Percentiles rank a stretch among this genome's conserved stretches.
phyloP scores from a whole-genome alignment of 2,113 vertebrate species.

The Bothrops jararaca region DNA sequence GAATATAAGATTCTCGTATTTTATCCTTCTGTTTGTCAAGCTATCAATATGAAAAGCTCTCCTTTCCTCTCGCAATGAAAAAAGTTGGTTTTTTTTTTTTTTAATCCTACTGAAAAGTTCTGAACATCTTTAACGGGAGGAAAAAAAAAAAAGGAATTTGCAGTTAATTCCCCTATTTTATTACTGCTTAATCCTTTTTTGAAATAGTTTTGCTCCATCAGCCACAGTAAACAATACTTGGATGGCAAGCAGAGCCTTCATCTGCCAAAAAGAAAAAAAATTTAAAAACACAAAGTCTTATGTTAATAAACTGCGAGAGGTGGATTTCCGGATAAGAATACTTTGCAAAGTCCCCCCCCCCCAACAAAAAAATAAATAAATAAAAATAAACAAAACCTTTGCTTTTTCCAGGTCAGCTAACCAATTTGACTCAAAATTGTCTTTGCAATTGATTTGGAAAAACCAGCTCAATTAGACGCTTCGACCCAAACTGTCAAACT shows the following conservation, averaged over 20 bases:
- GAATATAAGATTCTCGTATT: neutral
- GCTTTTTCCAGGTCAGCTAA: neutral
- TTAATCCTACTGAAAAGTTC: neutral
- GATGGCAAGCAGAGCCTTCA: neutral
- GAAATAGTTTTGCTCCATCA: neutral
- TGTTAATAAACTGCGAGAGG: neutral
- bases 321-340: neutral
- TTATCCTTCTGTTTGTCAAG: neutral
- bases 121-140: neutral
- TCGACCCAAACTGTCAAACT: neutral
- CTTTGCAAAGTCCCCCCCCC: neutral
- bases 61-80: neutral
- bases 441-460: neutral
- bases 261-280: neutral
- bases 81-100: neutral
- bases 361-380: no score
- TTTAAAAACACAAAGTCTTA: neutral
- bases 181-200: neutral
- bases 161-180: neutral
- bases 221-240: neutral
- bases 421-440: neutral
- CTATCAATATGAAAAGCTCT: neutral
- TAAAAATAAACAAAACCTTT: neutral
- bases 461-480: neutral
- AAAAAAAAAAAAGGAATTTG: neutral